Conservation (phyloP, 2,888 invertebrate genomes). For the Cryptosula pallasiana region DNA sequence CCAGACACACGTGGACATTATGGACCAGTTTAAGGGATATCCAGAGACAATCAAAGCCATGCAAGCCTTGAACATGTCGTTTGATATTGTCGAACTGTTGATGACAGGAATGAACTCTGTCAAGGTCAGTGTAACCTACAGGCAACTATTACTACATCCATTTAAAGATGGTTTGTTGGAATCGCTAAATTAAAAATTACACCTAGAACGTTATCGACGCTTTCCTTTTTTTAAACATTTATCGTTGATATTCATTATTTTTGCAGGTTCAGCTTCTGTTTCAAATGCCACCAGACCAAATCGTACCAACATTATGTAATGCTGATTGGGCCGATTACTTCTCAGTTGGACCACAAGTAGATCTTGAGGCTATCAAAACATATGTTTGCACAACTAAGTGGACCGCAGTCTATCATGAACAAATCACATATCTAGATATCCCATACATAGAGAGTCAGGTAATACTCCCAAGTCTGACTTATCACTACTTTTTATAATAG, state of each 20-base stretch:
- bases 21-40: not conserved
- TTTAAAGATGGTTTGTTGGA: no score
- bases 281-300: not conserved
- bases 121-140: constrained; percentile 5
- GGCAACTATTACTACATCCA: no score
- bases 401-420: not conserved
- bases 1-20: not conserved
- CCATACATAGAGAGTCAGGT: constrained; percentile 17
- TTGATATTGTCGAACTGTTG: constrained; percentile 6
- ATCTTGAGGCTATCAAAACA: not conserved
- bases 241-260: no score
- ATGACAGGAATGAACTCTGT: not conserved
- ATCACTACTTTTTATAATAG: no score
- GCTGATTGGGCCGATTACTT: constrained; percentile 19
- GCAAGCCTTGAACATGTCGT: not conserved
- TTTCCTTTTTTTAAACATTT: no score
- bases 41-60: constrained; percentile 14
- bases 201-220: no score
- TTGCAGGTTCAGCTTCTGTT: not conserved
- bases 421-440: not conserved
- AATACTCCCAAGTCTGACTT: no score
- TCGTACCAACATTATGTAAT: constrained; percentile 1
- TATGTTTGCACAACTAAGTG: not conserved
- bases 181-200: no score
- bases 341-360: not conserved